Conservation (phyloP, 2,113 vertebrate genomes). For the Trochalopteron elliotii region DNA sequence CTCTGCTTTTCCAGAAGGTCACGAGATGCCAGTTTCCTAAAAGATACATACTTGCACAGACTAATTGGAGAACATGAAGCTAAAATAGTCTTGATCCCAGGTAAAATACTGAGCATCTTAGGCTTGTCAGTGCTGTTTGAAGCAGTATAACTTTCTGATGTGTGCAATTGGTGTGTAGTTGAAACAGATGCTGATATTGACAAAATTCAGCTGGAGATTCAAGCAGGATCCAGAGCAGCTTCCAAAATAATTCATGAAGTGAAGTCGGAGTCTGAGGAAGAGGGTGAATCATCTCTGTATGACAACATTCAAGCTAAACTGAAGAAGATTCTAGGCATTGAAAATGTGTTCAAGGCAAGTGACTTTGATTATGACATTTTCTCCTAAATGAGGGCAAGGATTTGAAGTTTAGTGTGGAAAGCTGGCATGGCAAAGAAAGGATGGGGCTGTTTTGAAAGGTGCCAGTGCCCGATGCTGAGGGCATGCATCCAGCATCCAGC, state of each 20-base stretch:
- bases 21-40: slow-evolving; percentile 66
- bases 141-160: background rate
- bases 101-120: slow-evolving; percentile 51
- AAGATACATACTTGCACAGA: slow-evolving; percentile 57
- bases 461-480: background rate
- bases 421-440: background rate
- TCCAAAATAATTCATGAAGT: slow-evolving; percentile 73
- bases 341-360: slow-evolving; percentile 46
- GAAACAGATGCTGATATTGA: slow-evolving; percentile 68
- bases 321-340: slow-evolving; percentile 71
- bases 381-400: background rate
- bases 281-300: slow-evolving; percentile 20
- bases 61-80: slow-evolving; percentile 71
- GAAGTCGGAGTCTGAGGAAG: slow-evolving; percentile 28
- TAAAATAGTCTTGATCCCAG: slow-evolving; percentile 59
- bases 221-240: slow-evolving; percentile 74
- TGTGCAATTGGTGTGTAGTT: slow-evolving; percentile 1
- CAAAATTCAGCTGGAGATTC: slow-evolving; percentile 79
- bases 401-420: background rate
- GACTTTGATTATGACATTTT: background rate
- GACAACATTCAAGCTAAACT: slow-evolving; percentile 70
- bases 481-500: too few relatives aligned
- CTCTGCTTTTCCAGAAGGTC: slow-evolving; percentile 68
- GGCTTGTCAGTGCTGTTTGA: background rate
- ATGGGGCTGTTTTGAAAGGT: background rate